These are phyloP conservation scores for Entomyzon cyanotis DNA, from an alignment of 2,113 vertebrate genomes.

Conservation along the genomic window DNA sequence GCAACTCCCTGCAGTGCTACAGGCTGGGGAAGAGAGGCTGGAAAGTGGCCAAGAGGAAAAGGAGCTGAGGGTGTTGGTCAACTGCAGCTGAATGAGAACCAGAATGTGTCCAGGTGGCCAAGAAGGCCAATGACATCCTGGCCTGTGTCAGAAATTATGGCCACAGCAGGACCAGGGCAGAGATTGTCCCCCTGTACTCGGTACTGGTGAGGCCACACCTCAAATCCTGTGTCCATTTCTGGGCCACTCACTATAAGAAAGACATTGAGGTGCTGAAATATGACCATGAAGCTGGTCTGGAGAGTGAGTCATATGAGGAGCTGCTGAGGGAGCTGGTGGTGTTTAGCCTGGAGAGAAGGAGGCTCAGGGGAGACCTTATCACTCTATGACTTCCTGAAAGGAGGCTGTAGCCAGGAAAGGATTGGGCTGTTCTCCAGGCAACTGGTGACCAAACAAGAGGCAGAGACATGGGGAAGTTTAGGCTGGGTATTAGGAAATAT, in stretches of 20 bases:
- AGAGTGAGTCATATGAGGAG: not conserved
- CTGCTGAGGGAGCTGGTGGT: not conserved
- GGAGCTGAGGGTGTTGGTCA: rapidly evolving
- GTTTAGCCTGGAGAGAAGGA: not conserved
- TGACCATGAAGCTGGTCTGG: not conserved
- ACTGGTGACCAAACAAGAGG: rapidly evolving
- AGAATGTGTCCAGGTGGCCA: rapidly evolving
- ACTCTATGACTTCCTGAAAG: not conserved
- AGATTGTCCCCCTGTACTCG: rapidly evolving
- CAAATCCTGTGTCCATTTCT: not conserved
- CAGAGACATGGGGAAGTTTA: not conserved
- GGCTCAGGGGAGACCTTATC: too few relatives aligned
- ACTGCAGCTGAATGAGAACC: not conserved
- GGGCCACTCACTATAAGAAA: not conserved
- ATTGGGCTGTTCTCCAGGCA: rapidly evolving
- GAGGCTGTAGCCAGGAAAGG: not conserved
- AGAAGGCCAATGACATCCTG: not conserved
- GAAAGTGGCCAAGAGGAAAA: not conserved
- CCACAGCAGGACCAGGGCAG: not conserved
- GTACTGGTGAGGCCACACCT: not conserved
- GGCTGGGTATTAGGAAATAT: not conserved
- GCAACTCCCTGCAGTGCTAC: not conserved
- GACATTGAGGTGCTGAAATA: not conserved
- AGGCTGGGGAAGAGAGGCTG: not conserved
- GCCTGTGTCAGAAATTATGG: not conserved